Evolutionary conservation across 64 coral and sea anemone species (phyloP).

Genomic region (Exaiptasia diaphana): DNA sequence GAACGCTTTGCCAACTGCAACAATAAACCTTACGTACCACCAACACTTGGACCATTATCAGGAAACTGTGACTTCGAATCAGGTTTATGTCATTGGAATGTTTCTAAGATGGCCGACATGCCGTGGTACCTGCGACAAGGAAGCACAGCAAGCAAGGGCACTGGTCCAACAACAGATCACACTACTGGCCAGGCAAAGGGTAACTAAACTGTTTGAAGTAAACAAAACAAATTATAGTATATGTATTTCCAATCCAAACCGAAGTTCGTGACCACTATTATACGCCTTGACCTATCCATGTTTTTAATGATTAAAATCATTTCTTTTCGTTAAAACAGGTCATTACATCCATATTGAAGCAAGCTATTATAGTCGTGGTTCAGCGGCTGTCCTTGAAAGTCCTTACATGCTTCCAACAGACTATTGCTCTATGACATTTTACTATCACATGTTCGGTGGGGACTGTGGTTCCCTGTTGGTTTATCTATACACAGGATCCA

Average conservation of each 20-base stretch:
- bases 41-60: constrained; percentile 53
- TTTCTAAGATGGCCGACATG: constrained; percentile 70
- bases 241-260: no score
- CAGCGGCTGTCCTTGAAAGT: constrained; percentile 66
- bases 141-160: constrained; percentile 17
- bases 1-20: constrained; percentile 54
- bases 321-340: no score
- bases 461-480: constrained; percentile 52
- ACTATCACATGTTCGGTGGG: constrained; percentile 77
- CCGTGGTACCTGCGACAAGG: constrained; percentile 72
- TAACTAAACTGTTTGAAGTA: constrained; percentile 9
- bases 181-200: constrained; percentile 49
- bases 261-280: no score
- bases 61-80: constrained; percentile 66
- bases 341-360: constrained; percentile 85
- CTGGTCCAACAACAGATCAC: constrained; percentile 64
- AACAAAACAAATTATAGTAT: no score
- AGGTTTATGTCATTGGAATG: constrained; percentile 79
- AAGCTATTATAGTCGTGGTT: constrained; percentile 42
- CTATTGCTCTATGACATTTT: constrained; percentile 54
- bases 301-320: no score
- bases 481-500: constrained; percentile 59
- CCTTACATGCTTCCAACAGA: constrained; percentile 72
- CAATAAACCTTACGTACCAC: constrained; percentile 28
- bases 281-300: no score